Evolutionary conservation across 2,888 invertebrate species (phyloP).

Genomic region (Lydus trimaculatus): DNA sequence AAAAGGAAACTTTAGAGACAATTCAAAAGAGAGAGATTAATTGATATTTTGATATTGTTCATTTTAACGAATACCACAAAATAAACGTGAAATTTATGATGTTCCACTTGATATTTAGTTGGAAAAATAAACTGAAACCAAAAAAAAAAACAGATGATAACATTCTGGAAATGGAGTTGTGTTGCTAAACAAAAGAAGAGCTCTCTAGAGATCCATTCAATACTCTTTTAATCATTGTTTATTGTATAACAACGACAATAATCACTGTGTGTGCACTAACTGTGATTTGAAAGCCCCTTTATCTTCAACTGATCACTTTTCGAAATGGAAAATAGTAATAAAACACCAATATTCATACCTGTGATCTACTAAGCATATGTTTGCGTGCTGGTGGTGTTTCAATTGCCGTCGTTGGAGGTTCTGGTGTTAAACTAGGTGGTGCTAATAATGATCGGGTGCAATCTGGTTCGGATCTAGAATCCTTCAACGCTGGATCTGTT

Average conservation of each 20-base stretch:
- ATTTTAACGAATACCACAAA: not conserved
- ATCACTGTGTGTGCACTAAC: not conserved
- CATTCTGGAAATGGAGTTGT: not conserved
- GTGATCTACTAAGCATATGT: conserved; percentile 67
- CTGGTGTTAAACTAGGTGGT: conserved; percentile 54
- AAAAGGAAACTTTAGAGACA: not conserved
- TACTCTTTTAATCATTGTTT: not conserved
- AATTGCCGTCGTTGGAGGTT: conserved; percentile 57
- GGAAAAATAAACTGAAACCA: not conserved
- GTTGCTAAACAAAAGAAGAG: not conserved
- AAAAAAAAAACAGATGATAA: not conserved
- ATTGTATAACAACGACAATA: not conserved
- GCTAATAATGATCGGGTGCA: conserved; percentile 55
- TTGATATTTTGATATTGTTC: not conserved
- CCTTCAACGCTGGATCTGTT: conserved; percentile 53
- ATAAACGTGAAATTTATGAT: not conserved
- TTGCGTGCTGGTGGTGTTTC: conserved; percentile 55
- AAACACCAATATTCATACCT: conserved; percentile 61
- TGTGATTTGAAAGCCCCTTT: not conserved
- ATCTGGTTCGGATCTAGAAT: conserved; percentile 59
- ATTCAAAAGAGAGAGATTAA: not conserved
- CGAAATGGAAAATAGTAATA: not conserved
- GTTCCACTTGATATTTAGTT: not conserved
- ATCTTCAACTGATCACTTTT: not conserved
- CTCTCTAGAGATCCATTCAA: not conserved